Percentiles rank a stretch among this genome's conserved stretches.
Conservation (phyloP, 2,888 invertebrate species). For the Ophioninae sp. region DNA sequence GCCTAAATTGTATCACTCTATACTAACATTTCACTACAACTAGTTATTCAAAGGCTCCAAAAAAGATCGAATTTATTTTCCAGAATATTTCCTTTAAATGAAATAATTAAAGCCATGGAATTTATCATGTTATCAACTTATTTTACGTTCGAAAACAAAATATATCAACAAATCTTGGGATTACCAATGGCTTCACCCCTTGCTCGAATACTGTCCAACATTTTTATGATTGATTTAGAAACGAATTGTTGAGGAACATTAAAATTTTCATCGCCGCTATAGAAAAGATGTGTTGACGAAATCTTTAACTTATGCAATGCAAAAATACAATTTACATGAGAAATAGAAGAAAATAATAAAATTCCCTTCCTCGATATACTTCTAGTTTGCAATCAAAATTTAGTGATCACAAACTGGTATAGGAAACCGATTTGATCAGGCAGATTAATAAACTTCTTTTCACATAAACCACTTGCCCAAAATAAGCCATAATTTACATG, state of each 20-base stretch:
- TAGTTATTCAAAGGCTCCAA: slow-evolving; percentile 6
- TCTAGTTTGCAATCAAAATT: background rate
- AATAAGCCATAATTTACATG: too few species aligned
- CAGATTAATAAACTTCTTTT: background rate
- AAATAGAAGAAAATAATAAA: background rate
- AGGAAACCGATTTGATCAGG: background rate
- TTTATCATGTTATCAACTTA: slow-evolving; percentile 22
- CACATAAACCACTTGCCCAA: background rate
- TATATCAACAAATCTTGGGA: slow-evolving; percentile 20
- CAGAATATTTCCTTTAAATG: background rate
- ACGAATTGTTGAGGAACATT: background rate
- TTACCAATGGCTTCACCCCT: slow-evolving; percentile 27
- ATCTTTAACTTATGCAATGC: background rate
- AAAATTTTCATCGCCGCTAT: background rate
- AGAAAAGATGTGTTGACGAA: background rate
- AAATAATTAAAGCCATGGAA: slow-evolving; percentile 12
- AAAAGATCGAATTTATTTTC: background rate
- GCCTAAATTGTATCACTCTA: too few species aligned
- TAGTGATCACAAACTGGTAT: too few species aligned
- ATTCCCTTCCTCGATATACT: slow-evolving; percentile 1
- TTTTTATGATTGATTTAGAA: slow-evolving; percentile 11
- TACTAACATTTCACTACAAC: background rate
- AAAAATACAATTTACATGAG: background rate
- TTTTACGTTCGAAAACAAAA: slow-evolving; percentile 5
- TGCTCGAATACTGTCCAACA: slow-evolving; percentile 9